Evolutionary conservation across 2,797 vertebrate genomes (phyloP).

Genomic region (Heterohyrax brucei): DNA sequence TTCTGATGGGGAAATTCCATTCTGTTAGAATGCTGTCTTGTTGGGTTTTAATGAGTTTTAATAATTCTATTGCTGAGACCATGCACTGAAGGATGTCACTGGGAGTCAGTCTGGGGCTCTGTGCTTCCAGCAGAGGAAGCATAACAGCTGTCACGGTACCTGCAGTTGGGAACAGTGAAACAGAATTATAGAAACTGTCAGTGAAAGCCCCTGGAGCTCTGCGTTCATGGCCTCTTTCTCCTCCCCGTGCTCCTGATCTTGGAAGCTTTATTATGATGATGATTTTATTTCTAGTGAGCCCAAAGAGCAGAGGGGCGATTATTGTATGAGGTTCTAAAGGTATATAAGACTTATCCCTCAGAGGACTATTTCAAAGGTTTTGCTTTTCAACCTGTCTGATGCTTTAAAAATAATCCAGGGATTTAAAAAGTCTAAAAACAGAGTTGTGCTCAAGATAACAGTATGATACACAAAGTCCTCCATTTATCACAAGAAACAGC

Average conservation of each 20-base stretch:
- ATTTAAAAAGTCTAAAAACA: conserved; percentile 27
- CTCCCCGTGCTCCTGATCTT: background rate
- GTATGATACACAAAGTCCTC: conserved; percentile 33
- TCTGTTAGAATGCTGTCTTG: background rate
- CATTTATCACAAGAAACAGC: conserved; percentile 69
- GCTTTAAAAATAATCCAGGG: conserved; percentile 44
- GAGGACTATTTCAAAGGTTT: conserved; percentile 65
- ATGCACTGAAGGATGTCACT: background rate
- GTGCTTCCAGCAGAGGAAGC: conserved; percentile 8
- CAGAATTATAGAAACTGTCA: background rate
- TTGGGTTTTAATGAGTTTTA: background rate
- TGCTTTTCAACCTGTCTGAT: conserved; percentile 59
- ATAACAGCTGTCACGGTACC: background rate
- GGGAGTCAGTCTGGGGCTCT: background rate
- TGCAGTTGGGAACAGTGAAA: background rate
- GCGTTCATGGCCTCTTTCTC: background rate
- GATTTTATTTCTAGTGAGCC: conserved; percentile 65
- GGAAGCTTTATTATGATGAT: conserved; percentile 54
- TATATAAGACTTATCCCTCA: conserved; percentile 47
- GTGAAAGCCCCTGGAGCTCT: background rate
- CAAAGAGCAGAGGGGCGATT: conserved; percentile 27
- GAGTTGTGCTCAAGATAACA: conserved; percentile 64
- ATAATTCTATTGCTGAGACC: conserved; percentile 7
- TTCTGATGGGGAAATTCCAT: background rate
- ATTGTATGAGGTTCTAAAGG: conserved; percentile 19